Conservation (phyloP, 2,797 vertebrate genomes). For the Onychomys torridus region DNA sequence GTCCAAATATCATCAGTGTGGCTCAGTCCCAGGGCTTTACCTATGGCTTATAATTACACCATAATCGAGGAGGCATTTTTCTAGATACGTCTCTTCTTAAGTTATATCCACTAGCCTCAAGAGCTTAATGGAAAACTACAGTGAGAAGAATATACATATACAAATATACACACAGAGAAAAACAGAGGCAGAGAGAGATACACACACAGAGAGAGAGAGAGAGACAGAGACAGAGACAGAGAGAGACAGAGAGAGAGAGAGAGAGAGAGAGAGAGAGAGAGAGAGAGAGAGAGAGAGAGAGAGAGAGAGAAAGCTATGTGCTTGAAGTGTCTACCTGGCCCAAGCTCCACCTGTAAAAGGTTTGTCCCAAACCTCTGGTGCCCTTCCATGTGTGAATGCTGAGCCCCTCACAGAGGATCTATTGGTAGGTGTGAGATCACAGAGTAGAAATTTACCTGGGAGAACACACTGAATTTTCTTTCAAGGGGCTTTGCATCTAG, state of each 20-base stretch:
- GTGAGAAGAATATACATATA: neutral
- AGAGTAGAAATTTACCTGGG: neutral
- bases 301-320: neutral
- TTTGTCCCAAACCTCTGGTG: neutral
- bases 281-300: neutral
- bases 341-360: neutral
- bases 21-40: neutral
- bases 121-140: slow-evolving; percentile 14
- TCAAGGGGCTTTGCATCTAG: neutral
- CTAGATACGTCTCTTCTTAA: neutral
- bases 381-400: neutral
- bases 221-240: neutral
- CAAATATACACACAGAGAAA: too few relatives aligned
- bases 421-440: neutral
- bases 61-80: neutral
- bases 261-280: neutral
- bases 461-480: neutral
- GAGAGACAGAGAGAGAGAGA: neutral
- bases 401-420: neutral
- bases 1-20: neutral
- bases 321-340: neutral
- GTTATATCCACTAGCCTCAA: neutral
- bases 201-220: neutral
- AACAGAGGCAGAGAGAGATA: neutral
- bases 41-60: neutral